These are phyloP conservation scores for Perca flavescens DNA, from an alignment of 2,113 vertebrate genomes.

Conservation along the genomic window DNA sequence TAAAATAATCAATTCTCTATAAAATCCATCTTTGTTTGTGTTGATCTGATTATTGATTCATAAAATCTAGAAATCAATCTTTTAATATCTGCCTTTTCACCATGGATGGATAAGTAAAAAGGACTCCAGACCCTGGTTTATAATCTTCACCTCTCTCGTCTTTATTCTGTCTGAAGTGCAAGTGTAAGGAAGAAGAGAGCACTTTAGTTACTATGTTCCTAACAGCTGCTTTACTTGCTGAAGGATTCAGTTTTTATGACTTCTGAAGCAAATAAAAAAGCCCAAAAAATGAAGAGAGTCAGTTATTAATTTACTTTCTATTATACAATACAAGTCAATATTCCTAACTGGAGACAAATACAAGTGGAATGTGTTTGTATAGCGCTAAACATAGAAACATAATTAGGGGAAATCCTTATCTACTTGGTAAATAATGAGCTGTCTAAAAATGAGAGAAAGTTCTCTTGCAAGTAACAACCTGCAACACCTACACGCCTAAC, in stretches of 20 bases:
- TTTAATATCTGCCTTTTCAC: no score
- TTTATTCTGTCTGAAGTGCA: slow-evolving; percentile 84
- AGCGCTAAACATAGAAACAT: neutral
- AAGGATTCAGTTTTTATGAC: slow-evolving; percentile 4
- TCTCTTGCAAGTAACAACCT: slow-evolving; percentile 4
- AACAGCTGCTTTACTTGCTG: neutral
- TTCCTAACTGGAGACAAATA: slow-evolving; percentile 1
- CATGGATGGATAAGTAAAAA: no score
- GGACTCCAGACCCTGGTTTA: slow-evolving; percentile 88
- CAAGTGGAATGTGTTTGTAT: no score
- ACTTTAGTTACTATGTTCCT: neutral
- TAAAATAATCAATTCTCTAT: no score
- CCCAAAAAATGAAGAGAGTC: neutral
- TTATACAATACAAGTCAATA: neutral
- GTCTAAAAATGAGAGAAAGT: neutral
- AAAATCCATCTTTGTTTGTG: no score
- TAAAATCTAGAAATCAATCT: no score
- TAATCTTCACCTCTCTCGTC: slow-evolving; percentile 85
- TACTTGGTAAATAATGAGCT: neutral
- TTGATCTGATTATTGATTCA: no score
- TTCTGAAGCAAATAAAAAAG: neutral
- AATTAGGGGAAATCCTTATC: neutral
- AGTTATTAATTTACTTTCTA: neutral
- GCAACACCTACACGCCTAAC: no score
- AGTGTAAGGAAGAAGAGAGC: neutral